Percentiles rank a stretch among this genome's conserved stretches.
Conservation (phyloP, 2,113 vertebrate genomes). For the Ictalurus furcatus region DNA sequence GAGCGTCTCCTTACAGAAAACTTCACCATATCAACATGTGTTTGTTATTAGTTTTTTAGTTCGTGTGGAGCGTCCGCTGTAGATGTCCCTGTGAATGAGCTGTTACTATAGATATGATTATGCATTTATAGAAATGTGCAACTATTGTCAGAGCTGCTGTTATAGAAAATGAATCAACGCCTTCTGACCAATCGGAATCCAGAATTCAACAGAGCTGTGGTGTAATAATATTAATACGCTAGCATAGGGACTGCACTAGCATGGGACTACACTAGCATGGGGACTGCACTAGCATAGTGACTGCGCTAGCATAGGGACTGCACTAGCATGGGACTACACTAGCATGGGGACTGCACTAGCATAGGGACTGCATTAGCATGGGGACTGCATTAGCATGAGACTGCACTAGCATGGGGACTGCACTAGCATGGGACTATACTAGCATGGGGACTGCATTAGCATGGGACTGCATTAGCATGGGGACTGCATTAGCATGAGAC, state of each 20-base stretch:
- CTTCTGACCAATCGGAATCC: too few species aligned
- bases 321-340: neutral
- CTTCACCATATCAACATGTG: too few species aligned
- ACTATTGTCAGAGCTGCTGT: too few species aligned
- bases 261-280: neutral
- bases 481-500: too few species aligned
- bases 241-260: neutral
- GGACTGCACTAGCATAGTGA: neutral
- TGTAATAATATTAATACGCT: neutral
- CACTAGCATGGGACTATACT: neutral
- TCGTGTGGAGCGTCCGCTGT: too few species aligned
- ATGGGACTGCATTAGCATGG: neutral
- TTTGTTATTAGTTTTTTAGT: too few species aligned
- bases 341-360: neutral
- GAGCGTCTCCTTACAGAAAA: too few species aligned
- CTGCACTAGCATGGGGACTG: neutral
- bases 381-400: neutral
- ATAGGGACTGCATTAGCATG: neutral
- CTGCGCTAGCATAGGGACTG: neutral
- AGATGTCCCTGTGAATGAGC: too few species aligned
- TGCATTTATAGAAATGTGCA: too few species aligned
- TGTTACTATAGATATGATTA: too few species aligned
- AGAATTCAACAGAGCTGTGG: too few species aligned
- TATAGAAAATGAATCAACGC: too few species aligned
- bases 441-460: neutral